Conservation (phyloP, 2,797 vertebrate species). For the Geotrypetes seraphini region DNA sequence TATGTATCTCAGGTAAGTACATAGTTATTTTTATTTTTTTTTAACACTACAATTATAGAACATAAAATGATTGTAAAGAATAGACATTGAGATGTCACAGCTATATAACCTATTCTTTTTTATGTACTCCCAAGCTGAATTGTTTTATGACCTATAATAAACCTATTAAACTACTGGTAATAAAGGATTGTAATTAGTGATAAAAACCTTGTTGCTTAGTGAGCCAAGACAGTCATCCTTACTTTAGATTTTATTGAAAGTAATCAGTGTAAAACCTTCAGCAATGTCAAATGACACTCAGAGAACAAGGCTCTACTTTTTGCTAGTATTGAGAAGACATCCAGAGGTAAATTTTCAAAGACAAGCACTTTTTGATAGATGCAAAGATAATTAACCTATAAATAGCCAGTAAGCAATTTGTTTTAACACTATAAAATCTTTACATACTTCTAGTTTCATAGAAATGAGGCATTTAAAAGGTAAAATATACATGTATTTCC, state of each 20-base stretch:
- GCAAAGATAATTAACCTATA: too few species aligned
- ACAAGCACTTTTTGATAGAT: too few species aligned
- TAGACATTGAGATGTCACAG: slow-evolving; percentile 78
- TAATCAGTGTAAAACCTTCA: slow-evolving; percentile 65
- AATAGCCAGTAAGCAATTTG: too few species aligned
- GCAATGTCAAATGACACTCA: slow-evolving; percentile 55
- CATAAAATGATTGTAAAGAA: slow-evolving; percentile 59
- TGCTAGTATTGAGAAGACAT: too few species aligned
- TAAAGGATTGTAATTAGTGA: slow-evolving; percentile 93
- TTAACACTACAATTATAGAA: slow-evolving; percentile 45
- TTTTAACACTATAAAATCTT: too few species aligned
- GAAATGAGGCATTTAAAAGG: too few species aligned
- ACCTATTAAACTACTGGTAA: slow-evolving; percentile 84
- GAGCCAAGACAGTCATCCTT: slow-evolving; percentile 78
- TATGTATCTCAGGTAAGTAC: slow-evolving; percentile 31
- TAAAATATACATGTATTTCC: too few species aligned
- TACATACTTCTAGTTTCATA: too few species aligned
- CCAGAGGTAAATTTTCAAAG: too few species aligned
- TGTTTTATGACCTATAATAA: slow-evolving; percentile 91
- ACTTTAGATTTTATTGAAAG: slow-evolving; percentile 65
- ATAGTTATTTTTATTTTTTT: slow-evolving; percentile 41
- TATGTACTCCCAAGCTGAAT: slow-evolving; percentile 73
- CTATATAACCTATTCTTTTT: slow-evolving; percentile 70
- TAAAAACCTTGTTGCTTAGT: slow-evolving; percentile 85
- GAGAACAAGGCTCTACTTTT: slow-evolving; percentile 21